Evolutionary conservation across 2,113 vertebrate genomes (phyloP).

Genomic region (Kryptolebias marmoratus): DNA sequence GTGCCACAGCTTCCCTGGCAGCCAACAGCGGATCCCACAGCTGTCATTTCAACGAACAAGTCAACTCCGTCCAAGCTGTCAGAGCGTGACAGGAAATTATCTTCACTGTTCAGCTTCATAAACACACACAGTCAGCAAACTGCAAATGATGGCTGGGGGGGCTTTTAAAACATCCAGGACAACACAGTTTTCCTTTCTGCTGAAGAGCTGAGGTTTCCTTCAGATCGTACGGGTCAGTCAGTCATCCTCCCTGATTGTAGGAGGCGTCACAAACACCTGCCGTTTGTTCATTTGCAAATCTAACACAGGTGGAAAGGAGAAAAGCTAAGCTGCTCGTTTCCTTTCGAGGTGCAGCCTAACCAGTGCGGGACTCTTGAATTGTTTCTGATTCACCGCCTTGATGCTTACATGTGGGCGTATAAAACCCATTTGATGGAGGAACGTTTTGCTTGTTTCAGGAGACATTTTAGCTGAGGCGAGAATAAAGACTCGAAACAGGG

Average conservation of each 20-base stretch:
- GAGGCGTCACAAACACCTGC: constrained; percentile 29
- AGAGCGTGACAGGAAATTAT: constrained; percentile 43
- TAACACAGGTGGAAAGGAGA: neutral
- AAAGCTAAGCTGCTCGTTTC: neutral
- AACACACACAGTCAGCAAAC: constrained; percentile 29
- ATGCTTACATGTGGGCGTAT: neutral
- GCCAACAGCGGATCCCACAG: constrained; percentile 35
- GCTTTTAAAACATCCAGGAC: constrained; percentile 1
- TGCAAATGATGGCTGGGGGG: constrained; percentile 13
- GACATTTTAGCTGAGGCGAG: too few relatives aligned
- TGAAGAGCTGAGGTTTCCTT: neutral
- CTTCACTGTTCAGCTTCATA: constrained; percentile 20
- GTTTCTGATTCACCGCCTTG: neutral
- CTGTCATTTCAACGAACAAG: constrained; percentile 43
- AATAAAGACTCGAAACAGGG: too few relatives aligned
- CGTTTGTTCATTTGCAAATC: constrained; percentile 10
- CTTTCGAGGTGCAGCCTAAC: too few relatives aligned
- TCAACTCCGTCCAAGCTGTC: constrained; percentile 41
- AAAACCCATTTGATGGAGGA: neutral
- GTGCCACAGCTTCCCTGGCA: constrained; percentile 38
- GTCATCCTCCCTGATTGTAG: constrained; percentile 9
- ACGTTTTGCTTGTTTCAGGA: neutral
- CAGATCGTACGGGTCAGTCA: neutral
- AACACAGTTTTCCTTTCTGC: neutral
- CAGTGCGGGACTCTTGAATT: too few relatives aligned